These are phyloP conservation scores for Microcebus lehilahytsara DNA, from an alignment of 2,113 vertebrate genomes.

Conservation along the genomic window DNA sequence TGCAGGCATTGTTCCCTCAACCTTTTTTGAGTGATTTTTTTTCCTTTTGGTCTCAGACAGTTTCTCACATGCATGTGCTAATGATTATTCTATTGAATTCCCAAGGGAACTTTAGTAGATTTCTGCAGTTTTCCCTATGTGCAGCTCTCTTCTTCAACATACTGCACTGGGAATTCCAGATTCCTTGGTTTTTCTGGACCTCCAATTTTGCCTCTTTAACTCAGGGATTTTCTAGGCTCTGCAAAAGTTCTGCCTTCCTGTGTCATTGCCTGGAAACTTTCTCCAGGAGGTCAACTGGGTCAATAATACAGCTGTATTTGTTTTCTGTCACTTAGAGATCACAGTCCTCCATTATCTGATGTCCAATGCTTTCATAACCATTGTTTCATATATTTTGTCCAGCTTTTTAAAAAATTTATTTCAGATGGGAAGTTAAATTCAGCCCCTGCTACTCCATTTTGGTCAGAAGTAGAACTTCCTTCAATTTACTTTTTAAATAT, in stretches of 20 bases:
- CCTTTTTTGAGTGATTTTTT: background rate
- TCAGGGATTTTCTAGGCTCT: background rate
- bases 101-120: background rate
- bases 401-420: background rate
- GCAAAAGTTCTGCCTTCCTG: background rate
- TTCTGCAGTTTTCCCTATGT: background rate
- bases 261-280: background rate
- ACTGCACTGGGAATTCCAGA: background rate
- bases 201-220: background rate
- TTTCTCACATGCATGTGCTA: background rate
- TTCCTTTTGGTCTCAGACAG: background rate
- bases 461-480: background rate
- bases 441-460: background rate
- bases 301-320: background rate
- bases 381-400: background rate
- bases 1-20: background rate
- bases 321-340: background rate
- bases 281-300: background rate
- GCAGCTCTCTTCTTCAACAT: background rate
- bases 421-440: background rate
- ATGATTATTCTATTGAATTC: background rate
- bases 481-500: background rate
- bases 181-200: background rate
- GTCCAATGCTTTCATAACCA: background rate
- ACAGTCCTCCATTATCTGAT: background rate